A percentile compares a stretch with the other conserved stretches of the same genome.
phyloP scores from a whole-genome alignment of 2,113 vertebrate genomes.

The Gallinago undulata region DNA sequence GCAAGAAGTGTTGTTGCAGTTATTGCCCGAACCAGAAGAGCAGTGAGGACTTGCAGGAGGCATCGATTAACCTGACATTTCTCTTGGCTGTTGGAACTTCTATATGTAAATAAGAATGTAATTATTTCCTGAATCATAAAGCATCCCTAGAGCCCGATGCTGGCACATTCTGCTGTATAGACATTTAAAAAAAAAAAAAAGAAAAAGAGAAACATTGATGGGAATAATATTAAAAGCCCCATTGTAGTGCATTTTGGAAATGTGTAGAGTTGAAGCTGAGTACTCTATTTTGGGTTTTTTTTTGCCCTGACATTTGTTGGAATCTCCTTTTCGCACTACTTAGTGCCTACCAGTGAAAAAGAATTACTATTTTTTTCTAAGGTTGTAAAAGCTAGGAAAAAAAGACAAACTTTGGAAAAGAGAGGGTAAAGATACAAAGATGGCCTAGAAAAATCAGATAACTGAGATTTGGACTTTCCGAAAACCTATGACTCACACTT shows the following conservation, averaged over 20 bases:
- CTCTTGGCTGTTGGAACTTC: neutral
- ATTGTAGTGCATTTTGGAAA: neutral
- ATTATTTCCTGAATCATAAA: slow-evolving; percentile 21
- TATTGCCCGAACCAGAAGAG: neutral
- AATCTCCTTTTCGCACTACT: neutral
- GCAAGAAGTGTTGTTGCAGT: neutral
- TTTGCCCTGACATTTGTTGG: neutral
- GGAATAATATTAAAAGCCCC: neutral
- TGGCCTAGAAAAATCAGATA: neutral
- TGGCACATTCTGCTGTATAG: neutral
- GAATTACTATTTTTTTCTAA: neutral
- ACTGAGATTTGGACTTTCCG: neutral
- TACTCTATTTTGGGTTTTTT: neutral
- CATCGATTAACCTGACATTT: neutral
- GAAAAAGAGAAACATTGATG: neutral
- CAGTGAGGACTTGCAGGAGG: neutral
- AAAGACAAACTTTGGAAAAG: neutral
- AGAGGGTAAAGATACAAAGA: neutral
- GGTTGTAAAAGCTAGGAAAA: neutral
- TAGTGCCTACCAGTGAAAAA: neutral
- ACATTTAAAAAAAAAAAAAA: neutral
- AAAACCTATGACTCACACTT: neutral
- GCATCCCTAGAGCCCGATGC: neutral
- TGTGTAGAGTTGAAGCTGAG: neutral
- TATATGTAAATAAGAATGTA: neutral